These are phyloP conservation scores for Mastacembelus armatus DNA, from an alignment of 2,797 vertebrate genomes.

Conservation along the genomic window DNA sequence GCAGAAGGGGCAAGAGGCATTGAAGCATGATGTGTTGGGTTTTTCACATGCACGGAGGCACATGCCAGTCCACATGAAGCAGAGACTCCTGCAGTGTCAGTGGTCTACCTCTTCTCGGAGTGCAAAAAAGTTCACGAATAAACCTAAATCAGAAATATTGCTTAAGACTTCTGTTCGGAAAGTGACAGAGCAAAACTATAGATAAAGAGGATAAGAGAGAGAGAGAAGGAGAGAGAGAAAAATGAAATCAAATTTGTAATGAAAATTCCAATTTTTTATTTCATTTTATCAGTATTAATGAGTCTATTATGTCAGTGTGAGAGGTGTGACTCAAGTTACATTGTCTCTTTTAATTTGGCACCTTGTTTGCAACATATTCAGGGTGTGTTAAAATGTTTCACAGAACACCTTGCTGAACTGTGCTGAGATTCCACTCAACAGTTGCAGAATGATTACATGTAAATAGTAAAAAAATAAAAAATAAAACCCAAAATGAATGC, in stretches of 20 bases:
- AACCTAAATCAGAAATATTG: slow-evolving; percentile 7
- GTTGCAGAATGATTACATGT: slow-evolving; percentile 34
- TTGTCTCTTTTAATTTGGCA: slow-evolving; percentile 21
- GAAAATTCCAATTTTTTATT: no score
- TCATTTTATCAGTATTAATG: no score
- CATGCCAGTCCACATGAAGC: slow-evolving; percentile 19
- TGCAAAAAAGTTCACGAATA: slow-evolving; percentile 31
- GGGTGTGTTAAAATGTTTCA: slow-evolving; percentile 50
- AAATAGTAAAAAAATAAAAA: neutral
- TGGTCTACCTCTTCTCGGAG: neutral
- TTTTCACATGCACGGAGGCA: slow-evolving; percentile 18
- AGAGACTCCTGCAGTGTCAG: slow-evolving; percentile 20
- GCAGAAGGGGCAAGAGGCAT: neutral
- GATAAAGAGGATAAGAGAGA: neutral
- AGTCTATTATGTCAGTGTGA: no score
- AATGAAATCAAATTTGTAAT: no score
- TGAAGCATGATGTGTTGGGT: neutral
- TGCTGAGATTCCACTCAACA: slow-evolving; percentile 28
- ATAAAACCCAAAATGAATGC: neutral
- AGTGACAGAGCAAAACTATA: neutral
- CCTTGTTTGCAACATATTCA: slow-evolving; percentile 43
- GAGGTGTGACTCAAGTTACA: neutral
- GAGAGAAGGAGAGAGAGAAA: no score
- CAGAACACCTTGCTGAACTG: slow-evolving; percentile 23
- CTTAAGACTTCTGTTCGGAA: slow-evolving; percentile 10